Evolutionary conservation across 2,888 invertebrate genomes (phyloP).

Genomic region (Macaria notata): DNA sequence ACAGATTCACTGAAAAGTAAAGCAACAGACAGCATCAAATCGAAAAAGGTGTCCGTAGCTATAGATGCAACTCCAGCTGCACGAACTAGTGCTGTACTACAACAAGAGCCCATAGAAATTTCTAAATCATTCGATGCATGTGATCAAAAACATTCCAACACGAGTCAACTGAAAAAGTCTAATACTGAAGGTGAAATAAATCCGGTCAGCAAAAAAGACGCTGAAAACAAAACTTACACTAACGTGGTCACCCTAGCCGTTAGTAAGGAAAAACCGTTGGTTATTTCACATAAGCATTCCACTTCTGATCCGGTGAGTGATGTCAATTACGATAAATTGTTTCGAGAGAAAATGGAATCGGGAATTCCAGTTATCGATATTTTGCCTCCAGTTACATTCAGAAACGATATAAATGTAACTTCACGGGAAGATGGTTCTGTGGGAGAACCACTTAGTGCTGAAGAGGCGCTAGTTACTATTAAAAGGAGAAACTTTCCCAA

Average conservation of each 20-base stretch:
- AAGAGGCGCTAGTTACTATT: slow-evolving; percentile 87
- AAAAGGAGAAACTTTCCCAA: slow-evolving; percentile 92
- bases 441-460: slow-evolving; percentile 79
- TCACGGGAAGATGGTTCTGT: slow-evolving; percentile 82
- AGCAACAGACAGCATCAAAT: slow-evolving; percentile 69
- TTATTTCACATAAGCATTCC: slow-evolving; percentile 85
- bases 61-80: slow-evolving; percentile 90
- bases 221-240: slow-evolving; percentile 55
- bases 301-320: slow-evolving; percentile 86
- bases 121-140: slow-evolving; percentile 83
- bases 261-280: slow-evolving; percentile 58
- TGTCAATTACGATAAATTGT: slow-evolving; percentile 69
- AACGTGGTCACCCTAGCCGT: slow-evolving; percentile 67
- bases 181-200: slow-evolving; percentile 70
- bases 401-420: slow-evolving; percentile 89
- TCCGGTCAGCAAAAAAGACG: slow-evolving; percentile 31
- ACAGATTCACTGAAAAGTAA: slow-evolving; percentile 73
- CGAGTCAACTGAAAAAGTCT: slow-evolving; percentile 61
- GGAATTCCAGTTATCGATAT: slow-evolving; percentile 54
- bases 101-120: slow-evolving; percentile 89
- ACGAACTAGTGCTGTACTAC: slow-evolving; percentile 86
- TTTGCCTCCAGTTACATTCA: slow-evolving; percentile 70
- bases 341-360: slow-evolving; percentile 55
- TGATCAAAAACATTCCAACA: slow-evolving; percentile 60
- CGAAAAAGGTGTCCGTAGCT: slow-evolving; percentile 88